Base-by-base conservation (phyloP, 2,888 invertebrate species). In the Scrobipalpa atriplicella region DNA sequence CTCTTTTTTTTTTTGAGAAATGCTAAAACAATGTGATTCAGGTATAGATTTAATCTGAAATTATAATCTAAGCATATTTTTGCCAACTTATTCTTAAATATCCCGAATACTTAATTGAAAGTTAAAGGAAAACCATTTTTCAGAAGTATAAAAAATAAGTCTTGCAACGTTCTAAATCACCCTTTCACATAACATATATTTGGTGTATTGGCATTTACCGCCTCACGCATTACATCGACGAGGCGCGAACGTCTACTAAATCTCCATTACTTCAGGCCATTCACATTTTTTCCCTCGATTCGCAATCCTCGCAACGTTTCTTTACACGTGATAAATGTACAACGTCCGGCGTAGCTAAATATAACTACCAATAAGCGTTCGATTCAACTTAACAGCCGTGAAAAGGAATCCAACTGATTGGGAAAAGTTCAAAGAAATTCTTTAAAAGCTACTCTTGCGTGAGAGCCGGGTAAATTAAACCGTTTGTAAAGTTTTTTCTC, bases 271-370 rank as follows among this genome's bases (percentile, higher is more conserved):
- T 13, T 52, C 65, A 36, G 21, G 36, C 36, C 60, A 51, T 65
- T 62, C 47, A 63, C 39, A n/a, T 63, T 68, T 67, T 68, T 66
- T 47, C 63, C 10, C 65, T n/a, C 61, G 39, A 18, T 52, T 38
- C 64, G 41, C 65, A 56, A 65, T 68, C 41, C 54, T 54, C 58
- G 19, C 64, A 61, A 66, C 68, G 60, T 66, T 66, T 61, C 66
- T 64, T 64, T 68, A 66, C 64, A 66, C 39, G 68, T 68, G 68
- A 68, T 68, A 68, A 68, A 68, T 68, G 68, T 66, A 29, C 38
- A 58, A 29, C 58, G 68, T 66, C 54, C 64, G 58, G 66, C 19
- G 60, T 43, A 63, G 29, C 63, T 66, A 61, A 64, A 63, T 64
- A 64, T 66, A 64, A 63, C 63, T 66, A 51, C 51, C 65, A 58